Conservation (phyloP, 2,113 vertebrate genomes). For the Sander vitreus region DNA sequence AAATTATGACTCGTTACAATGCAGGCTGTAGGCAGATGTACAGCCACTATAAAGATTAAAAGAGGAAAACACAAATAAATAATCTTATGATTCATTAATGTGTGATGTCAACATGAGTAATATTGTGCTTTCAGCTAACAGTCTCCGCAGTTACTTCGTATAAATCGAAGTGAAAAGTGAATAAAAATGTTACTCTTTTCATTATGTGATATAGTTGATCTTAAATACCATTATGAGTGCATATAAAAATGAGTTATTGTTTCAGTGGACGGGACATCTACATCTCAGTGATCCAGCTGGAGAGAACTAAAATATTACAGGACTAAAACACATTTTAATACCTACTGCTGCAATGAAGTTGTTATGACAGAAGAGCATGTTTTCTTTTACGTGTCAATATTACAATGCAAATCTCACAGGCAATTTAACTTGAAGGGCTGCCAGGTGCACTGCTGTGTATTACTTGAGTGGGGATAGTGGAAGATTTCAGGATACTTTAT, state of each 20-base stretch:
- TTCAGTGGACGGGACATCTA: slow-evolving; percentile 5
- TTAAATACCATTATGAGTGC: slow-evolving; percentile 27
- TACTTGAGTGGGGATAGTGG: background rate
- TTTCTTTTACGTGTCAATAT: slow-evolving; percentile 37
- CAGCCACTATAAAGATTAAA: slow-evolving; percentile 3
- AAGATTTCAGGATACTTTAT: slow-evolving; percentile 32
- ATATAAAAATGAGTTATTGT: slow-evolving; percentile 36
- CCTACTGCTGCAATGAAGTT: slow-evolving; percentile 15
- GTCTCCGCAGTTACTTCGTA: slow-evolving; percentile 1
- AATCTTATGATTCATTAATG: slow-evolving; percentile 21
- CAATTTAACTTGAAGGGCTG: slow-evolving; percentile 18
- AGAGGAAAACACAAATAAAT: slow-evolving; percentile 27
- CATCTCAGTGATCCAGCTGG: slow-evolving; percentile 9
- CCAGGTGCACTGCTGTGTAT: slow-evolving; percentile 25
- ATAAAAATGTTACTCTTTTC: slow-evolving; percentile 33
- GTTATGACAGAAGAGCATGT: background rate
- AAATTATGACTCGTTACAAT: slow-evolving; percentile 17
- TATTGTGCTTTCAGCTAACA: slow-evolving; percentile 15
- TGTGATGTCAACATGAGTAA: slow-evolving; percentile 38
- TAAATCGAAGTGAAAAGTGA: slow-evolving; percentile 24
- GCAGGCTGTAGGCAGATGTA: slow-evolving; percentile 12
- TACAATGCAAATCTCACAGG: slow-evolving; percentile 37
- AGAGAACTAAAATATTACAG: slow-evolving; percentile 12
- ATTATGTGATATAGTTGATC: slow-evolving; percentile 25
- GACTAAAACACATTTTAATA: slow-evolving; percentile 26